These are phyloP conservation scores for Hypercompe scribonia DNA, from an alignment of 2,888 invertebrate genomes.

Conservation along the genomic window DNA sequence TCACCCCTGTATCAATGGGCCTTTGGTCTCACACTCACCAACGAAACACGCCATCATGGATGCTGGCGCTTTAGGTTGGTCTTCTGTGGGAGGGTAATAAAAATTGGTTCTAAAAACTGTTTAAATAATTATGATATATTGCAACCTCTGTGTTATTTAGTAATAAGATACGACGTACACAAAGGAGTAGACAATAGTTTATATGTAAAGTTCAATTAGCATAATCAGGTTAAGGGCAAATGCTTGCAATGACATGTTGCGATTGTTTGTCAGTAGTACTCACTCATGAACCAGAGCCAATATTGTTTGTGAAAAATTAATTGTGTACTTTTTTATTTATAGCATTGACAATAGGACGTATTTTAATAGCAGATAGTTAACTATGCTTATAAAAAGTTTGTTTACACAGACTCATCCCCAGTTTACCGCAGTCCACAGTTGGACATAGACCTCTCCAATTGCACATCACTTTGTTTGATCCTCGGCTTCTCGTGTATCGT, in stretches of 20 bases:
- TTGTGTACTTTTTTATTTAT: constrained; percentile 13
- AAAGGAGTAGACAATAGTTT: constrained; percentile 36
- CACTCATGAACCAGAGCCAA: constrained; percentile 37
- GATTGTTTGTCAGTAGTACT: constrained; percentile 44
- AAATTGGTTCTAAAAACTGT: background rate
- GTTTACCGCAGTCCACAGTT: no score
- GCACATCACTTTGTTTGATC: no score
- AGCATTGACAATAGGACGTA: background rate
- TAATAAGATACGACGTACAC: background rate
- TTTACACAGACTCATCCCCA: no score
- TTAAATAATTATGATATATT: background rate
- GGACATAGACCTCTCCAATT: no score
- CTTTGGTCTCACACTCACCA: no score
- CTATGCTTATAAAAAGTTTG: background rate
- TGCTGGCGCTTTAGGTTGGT: no score
- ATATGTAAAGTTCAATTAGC: constrained; percentile 56
- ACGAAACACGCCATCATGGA: no score
- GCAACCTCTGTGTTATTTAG: background rate
- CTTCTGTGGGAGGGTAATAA: no score
- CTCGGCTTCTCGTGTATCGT: no score
- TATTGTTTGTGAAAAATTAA: constrained; percentile 34
- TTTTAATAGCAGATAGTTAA: background rate
- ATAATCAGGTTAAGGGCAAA: constrained; percentile 66
- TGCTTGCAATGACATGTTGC: constrained; percentile 37
- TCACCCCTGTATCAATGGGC: no score